phyloP scores from a whole-genome alignment of 2,113 vertebrate genomes.

The Pollimyrus isidori region DNA sequence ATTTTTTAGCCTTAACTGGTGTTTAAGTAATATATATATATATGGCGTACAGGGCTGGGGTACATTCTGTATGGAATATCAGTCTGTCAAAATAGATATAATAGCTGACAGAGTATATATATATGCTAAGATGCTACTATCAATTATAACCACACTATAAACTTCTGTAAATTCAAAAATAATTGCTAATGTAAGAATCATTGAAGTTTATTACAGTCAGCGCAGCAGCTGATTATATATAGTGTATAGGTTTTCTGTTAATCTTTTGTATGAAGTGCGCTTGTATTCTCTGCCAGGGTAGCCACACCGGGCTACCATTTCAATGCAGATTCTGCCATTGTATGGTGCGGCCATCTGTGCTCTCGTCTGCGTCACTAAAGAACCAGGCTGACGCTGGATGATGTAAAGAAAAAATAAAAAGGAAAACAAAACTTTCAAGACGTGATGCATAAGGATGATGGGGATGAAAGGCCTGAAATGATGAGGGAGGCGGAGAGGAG shows the following conservation, averaged over 20 bases:
- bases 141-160: neutral
- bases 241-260: neutral
- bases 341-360: neutral
- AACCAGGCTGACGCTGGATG: neutral
- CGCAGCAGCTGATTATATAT: neutral
- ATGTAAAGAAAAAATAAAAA: neutral
- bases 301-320: neutral
- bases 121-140: neutral
- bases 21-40: neutral
- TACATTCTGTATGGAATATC: neutral
- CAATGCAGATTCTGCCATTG: neutral
- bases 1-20: neutral
- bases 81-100: neutral
- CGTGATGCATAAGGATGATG: neutral
- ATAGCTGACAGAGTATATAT: neutral
- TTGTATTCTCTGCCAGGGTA: neutral
- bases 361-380: neutral
- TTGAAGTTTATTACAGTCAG: neutral
- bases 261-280: neutral
- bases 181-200: neutral
- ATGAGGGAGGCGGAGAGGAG: neutral
- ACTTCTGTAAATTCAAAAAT: neutral
- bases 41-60: neutral
- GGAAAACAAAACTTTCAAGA: neutral
- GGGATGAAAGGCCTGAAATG: neutral